These are phyloP conservation scores for Zosterops hypoxanthus DNA, from an alignment of 2,113 vertebrate genomes.

Conservation along the genomic window DNA sequence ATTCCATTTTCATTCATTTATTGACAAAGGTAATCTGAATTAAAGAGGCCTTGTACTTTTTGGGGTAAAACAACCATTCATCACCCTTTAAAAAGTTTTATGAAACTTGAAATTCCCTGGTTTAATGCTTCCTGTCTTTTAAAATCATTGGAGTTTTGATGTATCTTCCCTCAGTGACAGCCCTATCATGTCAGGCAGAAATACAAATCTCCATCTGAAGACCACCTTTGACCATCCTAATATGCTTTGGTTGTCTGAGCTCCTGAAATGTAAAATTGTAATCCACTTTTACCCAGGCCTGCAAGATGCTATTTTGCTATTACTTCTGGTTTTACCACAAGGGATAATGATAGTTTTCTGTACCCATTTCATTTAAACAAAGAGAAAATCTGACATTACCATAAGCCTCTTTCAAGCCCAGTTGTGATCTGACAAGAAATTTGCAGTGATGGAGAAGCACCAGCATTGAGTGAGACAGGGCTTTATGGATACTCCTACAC, in stretches of 20 bases:
- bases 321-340: background rate
- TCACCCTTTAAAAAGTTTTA: background rate
- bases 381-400: conserved; percentile 16
- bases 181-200: background rate
- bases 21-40: background rate
- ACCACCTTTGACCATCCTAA: background rate
- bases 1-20: background rate
- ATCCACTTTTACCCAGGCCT: background rate
- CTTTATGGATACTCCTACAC: background rate
- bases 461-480: background rate
- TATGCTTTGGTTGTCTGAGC: background rate
- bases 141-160: background rate
- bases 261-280: conserved; percentile 7
- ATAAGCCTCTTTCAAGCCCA: background rate
- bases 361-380: conserved; percentile 5
- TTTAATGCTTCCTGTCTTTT: background rate
- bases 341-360: background rate
- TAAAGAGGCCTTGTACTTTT: background rate
- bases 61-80: background rate
- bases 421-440: background rate
- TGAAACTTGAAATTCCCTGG: background rate
- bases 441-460: background rate
- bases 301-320: background rate
- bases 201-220: conserved; percentile 1
- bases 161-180: background rate